Conservation (phyloP, 2,113 vertebrate genomes). For the Toxostoma redivivum region DNA sequence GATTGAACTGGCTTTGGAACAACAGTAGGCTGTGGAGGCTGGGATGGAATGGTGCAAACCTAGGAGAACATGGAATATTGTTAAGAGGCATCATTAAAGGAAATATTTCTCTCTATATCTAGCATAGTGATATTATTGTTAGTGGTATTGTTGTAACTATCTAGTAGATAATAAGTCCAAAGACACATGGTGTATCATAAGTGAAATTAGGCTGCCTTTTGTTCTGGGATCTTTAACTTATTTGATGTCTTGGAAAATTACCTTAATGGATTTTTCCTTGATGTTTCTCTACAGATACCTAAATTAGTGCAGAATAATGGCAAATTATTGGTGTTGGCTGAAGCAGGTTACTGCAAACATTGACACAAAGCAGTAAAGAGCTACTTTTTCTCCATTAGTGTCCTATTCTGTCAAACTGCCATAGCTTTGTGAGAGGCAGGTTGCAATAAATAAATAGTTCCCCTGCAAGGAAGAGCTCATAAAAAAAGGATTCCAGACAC, state of each 20-base stretch:
- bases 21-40: slow-evolving; percentile 81
- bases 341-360: not conserved
- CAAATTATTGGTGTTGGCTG: not conserved
- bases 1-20: slow-evolving; percentile 86
- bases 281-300: not conserved
- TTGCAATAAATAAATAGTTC: not conserved
- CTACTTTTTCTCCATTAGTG: not conserved
- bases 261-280: not conserved
- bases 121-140: not conserved
- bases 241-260: not conserved
- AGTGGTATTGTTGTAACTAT: not conserved
- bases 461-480: not conserved
- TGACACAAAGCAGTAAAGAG: not conserved
- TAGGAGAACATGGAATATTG: slow-evolving; percentile 4
- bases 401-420: not conserved
- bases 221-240: not conserved
- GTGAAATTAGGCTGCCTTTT: not conserved
- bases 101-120: not conserved
- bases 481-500: not conserved
- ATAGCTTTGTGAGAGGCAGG: not conserved
- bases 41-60: slow-evolving; percentile 78
- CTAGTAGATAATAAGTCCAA: not conserved
- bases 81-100: not conserved
- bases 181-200: not conserved
- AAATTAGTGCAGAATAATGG: not conserved